Evolutionary conservation across 2,888 invertebrate species (phyloP).

Genomic region (Cerceris ruficornis): DNA sequence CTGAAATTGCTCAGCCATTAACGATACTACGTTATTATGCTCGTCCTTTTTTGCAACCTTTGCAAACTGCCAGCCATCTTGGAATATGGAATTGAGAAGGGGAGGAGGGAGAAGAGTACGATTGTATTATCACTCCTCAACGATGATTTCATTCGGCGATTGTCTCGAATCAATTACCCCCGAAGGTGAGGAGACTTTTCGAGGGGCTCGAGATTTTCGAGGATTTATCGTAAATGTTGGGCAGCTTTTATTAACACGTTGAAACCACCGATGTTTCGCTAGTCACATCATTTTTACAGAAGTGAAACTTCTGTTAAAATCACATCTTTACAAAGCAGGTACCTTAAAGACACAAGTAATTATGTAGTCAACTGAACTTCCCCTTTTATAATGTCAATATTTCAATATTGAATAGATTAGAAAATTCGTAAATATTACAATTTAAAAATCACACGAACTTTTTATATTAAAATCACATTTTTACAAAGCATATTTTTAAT

Average conservation of each 20-base stretch:
- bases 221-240: neutral
- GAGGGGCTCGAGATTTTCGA: neutral
- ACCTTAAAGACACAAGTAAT: no score
- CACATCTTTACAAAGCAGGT: no score
- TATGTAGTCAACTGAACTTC: no score
- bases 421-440: no score
- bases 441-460: no score
- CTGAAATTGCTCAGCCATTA: slow-evolving; percentile 81
- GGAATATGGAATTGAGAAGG: slow-evolving; percentile 76
- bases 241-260: neutral
- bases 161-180: slow-evolving; percentile 26
- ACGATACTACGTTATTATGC: slow-evolving; percentile 82
- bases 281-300: no score
- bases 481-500: no score
- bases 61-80: slow-evolving; percentile 77
- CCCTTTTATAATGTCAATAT: no score
- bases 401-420: no score
- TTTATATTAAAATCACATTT: no score
- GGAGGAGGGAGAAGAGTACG: slow-evolving; percentile 24
- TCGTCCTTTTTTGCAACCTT: slow-evolving; percentile 78
- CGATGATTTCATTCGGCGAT: slow-evolving; percentile 46
- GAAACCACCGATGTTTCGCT: no score
- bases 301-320: no score
- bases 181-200: slow-evolving; percentile 1
- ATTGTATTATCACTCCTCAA: slow-evolving; percentile 22